These are phyloP conservation scores for Colaptes auratus DNA, from an alignment of 2,113 vertebrate species.

Conservation along the genomic window DNA sequence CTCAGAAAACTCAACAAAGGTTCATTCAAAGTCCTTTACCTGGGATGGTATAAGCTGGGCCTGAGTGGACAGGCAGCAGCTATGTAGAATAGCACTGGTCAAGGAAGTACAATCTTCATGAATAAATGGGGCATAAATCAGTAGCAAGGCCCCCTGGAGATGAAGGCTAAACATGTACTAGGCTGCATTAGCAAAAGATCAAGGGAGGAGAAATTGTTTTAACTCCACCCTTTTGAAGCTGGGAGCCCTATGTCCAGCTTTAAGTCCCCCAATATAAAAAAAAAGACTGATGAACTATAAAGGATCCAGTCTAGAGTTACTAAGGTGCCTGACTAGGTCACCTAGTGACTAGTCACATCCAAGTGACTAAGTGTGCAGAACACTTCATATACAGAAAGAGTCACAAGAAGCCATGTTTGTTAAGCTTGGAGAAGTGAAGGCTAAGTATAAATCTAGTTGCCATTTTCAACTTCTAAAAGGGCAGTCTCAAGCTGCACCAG, in stretches of 20 bases:
- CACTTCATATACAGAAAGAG: background rate
- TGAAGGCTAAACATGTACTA: background rate
- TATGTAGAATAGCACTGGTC: background rate
- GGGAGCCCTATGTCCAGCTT: background rate
- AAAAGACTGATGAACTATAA: background rate
- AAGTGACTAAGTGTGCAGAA: background rate
- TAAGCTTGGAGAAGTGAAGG: background rate
- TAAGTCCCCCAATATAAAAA: background rate
- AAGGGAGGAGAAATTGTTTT: background rate
- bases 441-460: background rate
- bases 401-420: background rate
- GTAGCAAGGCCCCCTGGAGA: background rate
- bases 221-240: background rate
- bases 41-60: background rate
- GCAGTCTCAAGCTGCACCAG: too few species aligned
- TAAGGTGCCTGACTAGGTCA: background rate
- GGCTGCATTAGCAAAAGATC: background rate
- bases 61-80: background rate
- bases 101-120: fast-evolving
- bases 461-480: background rate
- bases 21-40: background rate
- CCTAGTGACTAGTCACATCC: too few species aligned
- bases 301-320: background rate
- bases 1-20: background rate
- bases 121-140: background rate